These are phyloP conservation scores for Spilogale gracilis DNA, from an alignment of 2,113 vertebrate species.

Conservation along the genomic window DNA sequence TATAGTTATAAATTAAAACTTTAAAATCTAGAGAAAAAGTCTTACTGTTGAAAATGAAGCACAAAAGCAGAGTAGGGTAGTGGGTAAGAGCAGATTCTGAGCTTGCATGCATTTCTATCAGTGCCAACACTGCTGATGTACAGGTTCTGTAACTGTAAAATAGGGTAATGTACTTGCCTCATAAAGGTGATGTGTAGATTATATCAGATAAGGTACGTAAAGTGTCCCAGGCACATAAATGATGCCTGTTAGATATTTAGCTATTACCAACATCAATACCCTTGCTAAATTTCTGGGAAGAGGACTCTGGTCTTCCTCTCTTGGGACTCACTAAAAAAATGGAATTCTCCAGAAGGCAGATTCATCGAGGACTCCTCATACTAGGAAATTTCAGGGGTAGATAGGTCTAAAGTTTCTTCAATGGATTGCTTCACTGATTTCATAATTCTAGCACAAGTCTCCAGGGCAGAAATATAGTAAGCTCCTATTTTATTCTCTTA, in stretches of 20 bases:
- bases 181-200: not conserved
- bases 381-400: not conserved
- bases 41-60: not conserved
- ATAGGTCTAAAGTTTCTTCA: not conserved
- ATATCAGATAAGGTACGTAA: not conserved
- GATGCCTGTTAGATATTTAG: not conserved
- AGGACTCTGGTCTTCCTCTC: not conserved
- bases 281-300: not conserved
- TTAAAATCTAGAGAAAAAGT: not conserved
- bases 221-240: not conserved
- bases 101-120: rapidly evolving
- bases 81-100: not conserved
- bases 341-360: not conserved
- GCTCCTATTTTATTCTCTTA: not conserved
- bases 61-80: not conserved
- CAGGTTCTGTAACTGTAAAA: not conserved
- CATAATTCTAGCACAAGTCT: not conserved
- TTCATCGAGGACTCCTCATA: not conserved
- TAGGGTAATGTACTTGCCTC: not conserved
- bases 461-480: not conserved
- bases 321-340: not conserved
- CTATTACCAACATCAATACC: not conserved
- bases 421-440: not conserved
- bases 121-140: not conserved
- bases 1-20: not conserved